A percentile compares a stretch with the other conserved stretches of the same genome.
phyloP scores from a whole-genome alignment of 2,113 vertebrate species.

The Entelurus aequoreus region DNA sequence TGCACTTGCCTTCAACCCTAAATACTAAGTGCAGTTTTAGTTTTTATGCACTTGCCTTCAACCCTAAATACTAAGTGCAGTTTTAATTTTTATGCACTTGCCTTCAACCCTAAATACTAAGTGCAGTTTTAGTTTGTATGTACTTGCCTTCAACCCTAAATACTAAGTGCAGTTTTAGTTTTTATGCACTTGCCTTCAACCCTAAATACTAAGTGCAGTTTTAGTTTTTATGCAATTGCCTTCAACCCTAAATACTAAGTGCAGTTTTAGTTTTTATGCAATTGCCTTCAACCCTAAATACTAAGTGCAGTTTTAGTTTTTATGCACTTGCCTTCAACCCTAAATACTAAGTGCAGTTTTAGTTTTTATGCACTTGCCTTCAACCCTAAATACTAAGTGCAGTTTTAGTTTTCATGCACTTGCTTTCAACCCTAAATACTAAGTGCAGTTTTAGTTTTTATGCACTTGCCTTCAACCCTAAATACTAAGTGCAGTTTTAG shows the following conservation, averaged over 20 bases:
- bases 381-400: background rate
- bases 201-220: background rate
- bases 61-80: background rate
- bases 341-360: background rate
- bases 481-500: background rate
- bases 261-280: background rate
- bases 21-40: background rate
- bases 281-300: no score
- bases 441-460: background rate
- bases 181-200: background rate
- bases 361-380: background rate
- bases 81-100: no score
- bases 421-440: no score
- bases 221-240: background rate
- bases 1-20: no score
- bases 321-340: no score
- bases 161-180: background rate
- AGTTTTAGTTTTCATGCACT: background rate
- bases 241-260: background rate
- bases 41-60: background rate
- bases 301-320: background rate
- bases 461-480: no score
- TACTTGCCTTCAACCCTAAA: no score
- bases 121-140: background rate
- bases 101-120: background rate